Base-by-base conservation (phyloP, 2,113 vertebrate genomes). In the Callionymus lyra region DNA sequence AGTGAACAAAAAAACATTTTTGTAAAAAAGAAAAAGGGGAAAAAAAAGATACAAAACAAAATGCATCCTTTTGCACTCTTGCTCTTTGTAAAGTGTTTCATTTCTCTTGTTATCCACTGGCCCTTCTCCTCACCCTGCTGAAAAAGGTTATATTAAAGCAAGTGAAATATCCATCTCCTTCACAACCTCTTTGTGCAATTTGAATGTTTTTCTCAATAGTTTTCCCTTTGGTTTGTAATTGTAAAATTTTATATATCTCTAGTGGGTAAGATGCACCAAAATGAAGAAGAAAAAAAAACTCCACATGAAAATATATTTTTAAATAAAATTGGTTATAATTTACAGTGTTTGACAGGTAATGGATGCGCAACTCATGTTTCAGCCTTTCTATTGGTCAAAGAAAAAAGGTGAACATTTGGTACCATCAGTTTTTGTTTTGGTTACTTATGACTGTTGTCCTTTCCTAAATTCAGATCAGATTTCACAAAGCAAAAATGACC, bases 231-330 rank as follows among this genome's bases (percentile, higher is more conserved):
- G 77, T 85, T 84, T 85, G 83, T 85, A 84, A 76, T 83, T 86
- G 82, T 85, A 86, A 52, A 79, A 79, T 85, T 85, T 86, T 82
- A 86, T 84, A 85, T 85, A 59, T 85, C 83, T 87, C 84, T 84
- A 87, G 84, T 86, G 84, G 77, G 75, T 80, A 80, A 83, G 74
- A 84, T 85, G 84, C 83, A 83, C 82, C 81, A 82, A 82, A 82
- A 74, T 72, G 56, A 68, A 63, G 56, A 68, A 63, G 62, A 69
- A 35, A 50, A 47, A 50, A 56, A 44, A 58, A 79, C 69, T 82
- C 57, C 81, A 85, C 76, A 83, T 76, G 70, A 85, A 85, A 85
- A 84, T 18, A 34, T 45, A 35, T 86, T 87, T 86, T 86, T 81
- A 85, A 86, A 84, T 84, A 86, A 85, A 86, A 27, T 83, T 81